Conservation (phyloP, 1,140 invertebrate species). For the Ruditapes philippinarum region DNA sequence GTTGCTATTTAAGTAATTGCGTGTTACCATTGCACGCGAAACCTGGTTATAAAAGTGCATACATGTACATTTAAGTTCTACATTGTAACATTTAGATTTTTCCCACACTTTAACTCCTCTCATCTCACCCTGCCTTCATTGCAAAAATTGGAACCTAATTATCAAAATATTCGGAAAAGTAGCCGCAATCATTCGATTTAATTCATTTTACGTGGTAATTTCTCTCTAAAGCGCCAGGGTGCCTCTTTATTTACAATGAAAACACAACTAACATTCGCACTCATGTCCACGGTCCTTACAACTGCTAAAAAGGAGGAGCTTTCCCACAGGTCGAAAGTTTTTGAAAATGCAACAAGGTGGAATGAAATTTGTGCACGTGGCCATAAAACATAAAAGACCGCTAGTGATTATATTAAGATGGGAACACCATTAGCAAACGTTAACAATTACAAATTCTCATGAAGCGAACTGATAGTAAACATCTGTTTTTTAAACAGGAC, state of each 20-base stretch:
- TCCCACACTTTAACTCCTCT: background rate
- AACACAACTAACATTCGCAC: background rate
- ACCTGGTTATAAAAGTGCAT: too few species aligned
- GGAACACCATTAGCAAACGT: constrained; percentile 29
- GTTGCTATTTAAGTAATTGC: too few species aligned
- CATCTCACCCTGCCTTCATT: background rate
- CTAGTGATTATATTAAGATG: constrained; percentile 27
- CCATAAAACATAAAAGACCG: constrained; percentile 29
- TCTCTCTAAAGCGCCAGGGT: constrained; percentile 7
- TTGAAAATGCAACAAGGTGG: constrained; percentile 41
- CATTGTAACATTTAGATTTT: too few species aligned
- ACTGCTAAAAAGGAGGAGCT: constrained; percentile 18
- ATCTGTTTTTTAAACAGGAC: constrained; percentile 6
- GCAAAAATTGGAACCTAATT: background rate
- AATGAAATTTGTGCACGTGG: constrained; percentile 11
- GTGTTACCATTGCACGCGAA: too few species aligned
- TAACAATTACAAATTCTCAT: constrained; percentile 50
- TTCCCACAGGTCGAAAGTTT: constrained; percentile 35
- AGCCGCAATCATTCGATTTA: constrained; percentile 28
- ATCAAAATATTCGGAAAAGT: constrained; percentile 17
- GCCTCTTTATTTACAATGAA: constrained; percentile 19
- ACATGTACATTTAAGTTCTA: too few species aligned
- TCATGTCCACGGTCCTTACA: background rate
- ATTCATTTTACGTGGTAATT: constrained; percentile 15
- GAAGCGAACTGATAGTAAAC: constrained; percentile 44